Conservation (phyloP, 30 jellyfish, hydroid and myxozoan species). For the Catostylus mosaicus region DNA sequence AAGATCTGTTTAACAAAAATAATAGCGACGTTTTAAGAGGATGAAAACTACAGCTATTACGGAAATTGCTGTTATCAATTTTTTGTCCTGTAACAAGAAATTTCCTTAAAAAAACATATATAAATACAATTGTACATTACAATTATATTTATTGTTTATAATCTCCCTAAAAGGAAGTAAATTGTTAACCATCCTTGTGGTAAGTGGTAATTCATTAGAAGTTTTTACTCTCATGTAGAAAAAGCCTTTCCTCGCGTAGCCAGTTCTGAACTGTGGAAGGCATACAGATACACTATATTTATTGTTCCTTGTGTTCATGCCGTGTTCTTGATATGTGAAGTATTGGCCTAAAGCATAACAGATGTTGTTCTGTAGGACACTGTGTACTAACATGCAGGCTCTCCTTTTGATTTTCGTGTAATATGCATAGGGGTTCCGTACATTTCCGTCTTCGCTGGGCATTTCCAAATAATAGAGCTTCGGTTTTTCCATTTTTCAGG, state of each 20-base stretch:
- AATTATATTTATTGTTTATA: background rate
- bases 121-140: background rate
- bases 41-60: conserved; percentile 4
- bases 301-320: conserved; percentile 61
- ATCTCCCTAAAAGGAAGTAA: conserved; percentile 25
- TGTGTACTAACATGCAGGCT: conserved; percentile 74
- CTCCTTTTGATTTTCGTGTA: conserved; percentile 64
- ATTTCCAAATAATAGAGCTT: conserved; percentile 69
- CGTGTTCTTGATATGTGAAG: conserved; percentile 38
- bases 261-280: conserved; percentile 59
- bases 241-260: conserved; percentile 27
- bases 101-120: background rate
- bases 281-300: conserved; percentile 34
- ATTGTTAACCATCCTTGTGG: conserved; percentile 26
- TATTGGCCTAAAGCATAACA: conserved; percentile 57
- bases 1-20: background rate
- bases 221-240: conserved; percentile 27
- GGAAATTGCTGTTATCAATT: conserved; percentile 7
- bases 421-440: conserved; percentile 61
- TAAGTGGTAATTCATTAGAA: conserved; percentile 25
- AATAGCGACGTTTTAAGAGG: conserved; percentile 6
- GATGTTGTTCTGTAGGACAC: conserved; percentile 64
- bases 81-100: conserved; percentile 14
- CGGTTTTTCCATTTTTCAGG: conserved; percentile 65
- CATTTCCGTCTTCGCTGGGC: conserved; percentile 60